Base-by-base conservation (phyloP, 2,888 invertebrate genomes). In the Fissipunctia ypsillon region DNA sequence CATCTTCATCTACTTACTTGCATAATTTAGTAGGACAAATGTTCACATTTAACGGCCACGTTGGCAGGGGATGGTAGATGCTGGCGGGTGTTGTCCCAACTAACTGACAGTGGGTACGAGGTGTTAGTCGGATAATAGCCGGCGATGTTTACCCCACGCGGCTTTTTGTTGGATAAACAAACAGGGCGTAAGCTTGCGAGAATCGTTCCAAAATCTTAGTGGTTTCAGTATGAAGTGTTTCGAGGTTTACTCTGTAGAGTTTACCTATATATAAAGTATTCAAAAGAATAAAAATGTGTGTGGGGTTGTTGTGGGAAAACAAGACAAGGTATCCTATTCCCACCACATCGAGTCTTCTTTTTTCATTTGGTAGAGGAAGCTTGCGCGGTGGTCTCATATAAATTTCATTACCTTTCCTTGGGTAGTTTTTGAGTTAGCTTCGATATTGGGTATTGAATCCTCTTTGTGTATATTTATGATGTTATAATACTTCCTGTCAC, bases 101-200 rank as follows among this genome's bases (percentile, higher is more conserved):
- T 70, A 69, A 68, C 67, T 65, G 57, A 48, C 56, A 19, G 75
- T 85, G 69, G 74, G 84, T 83, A 78, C 65, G 25, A 71, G 75
- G 84, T 85, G 85, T 89, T 90, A 90, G 88, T 85, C 87, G 86
- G 89, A 91, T 91, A 90, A 90, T 92, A 90, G 85, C 38, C 14
- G 78, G 82, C 85, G 72, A 65, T 91, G 91, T 92, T 93, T 91
- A 87, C 88, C 83, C 84, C 83, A 80, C 80, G 81, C 79, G 84
- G 92, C 91, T 92, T 93, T 93, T 92, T 92, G 88, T 89, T 89
- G 89, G 75, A 89, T 84, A 91, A 93, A 79, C 70, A 92, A 93
- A 66, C 67, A 57, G 45, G 28, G 48, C 43, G 31, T 12, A 59
- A 25, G 38, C 59, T 54, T 45, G 12, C 31, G 48, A 31, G 19